Conservation (phyloP, 2,113 vertebrate genomes). For the Aspiorhynchus laticeps region DNA sequence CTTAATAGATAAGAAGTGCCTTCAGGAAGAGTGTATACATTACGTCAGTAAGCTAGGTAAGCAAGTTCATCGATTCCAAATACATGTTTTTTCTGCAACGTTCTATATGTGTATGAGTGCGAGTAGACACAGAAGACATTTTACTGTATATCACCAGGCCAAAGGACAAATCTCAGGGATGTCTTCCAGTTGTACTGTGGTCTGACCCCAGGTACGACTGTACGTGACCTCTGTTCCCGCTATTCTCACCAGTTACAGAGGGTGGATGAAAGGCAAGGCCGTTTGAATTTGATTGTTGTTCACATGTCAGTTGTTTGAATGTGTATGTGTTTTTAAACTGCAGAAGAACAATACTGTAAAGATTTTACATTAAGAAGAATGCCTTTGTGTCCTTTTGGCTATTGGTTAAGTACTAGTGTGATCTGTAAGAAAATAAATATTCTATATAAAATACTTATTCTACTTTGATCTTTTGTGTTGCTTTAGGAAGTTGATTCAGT, state of each 20-base stretch:
- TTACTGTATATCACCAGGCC: conserved; percentile 74
- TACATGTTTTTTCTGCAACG: background rate
- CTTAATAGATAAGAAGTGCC: conserved; percentile 90
- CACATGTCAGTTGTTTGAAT: background rate
- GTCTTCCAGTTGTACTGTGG: conserved; percentile 79
- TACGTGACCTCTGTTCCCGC: conserved; percentile 80
- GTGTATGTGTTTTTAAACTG: too few species aligned
- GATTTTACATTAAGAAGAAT: background rate
- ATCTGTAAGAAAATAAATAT: conserved; percentile 40
- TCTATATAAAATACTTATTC: background rate
- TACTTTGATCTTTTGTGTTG: background rate
- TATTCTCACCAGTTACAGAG: conserved; percentile 92
- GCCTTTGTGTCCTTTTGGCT: background rate
- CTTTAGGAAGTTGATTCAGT: conserved; percentile 91
- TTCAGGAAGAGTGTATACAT: conserved; percentile 92
- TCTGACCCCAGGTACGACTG: conserved; percentile 77
- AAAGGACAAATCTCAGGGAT: conserved; percentile 88
- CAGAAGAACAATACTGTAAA: background rate
- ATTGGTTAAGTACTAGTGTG: background rate
- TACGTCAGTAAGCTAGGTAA: conserved; percentile 93
- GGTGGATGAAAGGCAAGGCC: conserved; percentile 88
- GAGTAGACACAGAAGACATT: background rate
- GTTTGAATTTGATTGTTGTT: conserved; percentile 1
- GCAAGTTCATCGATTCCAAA: background rate
- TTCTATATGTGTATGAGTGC: background rate